Base-by-base conservation (phyloP, 2,113 vertebrate species). In the Pseudorectes ferrugineus region DNA sequence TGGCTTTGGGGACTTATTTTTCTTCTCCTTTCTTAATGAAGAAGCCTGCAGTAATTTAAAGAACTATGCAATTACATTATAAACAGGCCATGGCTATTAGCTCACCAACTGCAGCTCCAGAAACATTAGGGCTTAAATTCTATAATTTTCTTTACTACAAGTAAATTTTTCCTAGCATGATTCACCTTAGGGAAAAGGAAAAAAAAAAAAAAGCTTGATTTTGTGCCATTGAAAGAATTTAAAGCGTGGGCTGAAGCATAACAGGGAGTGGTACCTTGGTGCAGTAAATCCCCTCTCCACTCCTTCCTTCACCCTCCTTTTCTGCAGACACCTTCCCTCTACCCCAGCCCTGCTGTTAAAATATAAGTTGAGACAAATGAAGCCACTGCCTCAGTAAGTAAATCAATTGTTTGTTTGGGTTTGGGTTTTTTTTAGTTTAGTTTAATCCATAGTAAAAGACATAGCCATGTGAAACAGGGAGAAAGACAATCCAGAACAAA, bases 181-280 rank as follows among this genome's bases (percentile, higher is more conserved):
- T 66, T 97, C 79, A 95, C 62, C 57, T 86, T 46, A 75, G 46
- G 48, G 15, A 51, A 81, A 54, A 8, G 25, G 29, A 70, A 15
- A 25, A 3, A 2, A 25, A 22, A 29, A 66, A 36, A 57, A 54
- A 40, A 48, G 6, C 14, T 92, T 92, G 66, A 84, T 66, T 91
- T 92, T 87, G 43, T 90, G 84, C 57, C 67, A 81, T 4, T 82
- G 73, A 75, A 95, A 94, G 70, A 94, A 95, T 94, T 84, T 54
- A 62, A 92, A 89, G 85, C 55, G 45, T 96, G 91, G 92, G 91
- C 63, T 95, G 92, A 67, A 86, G 25, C 49, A 59, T 7, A 76
- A 52, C 52, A 93, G 95, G 91, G 93, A 93, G 91, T 95, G 92
- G 92, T 67, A 95, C 85, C 61, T 59, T 49, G 48, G 73, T 67